Percentiles rank a stretch among this genome's conserved stretches.
Evolutionary conservation across 2,113 vertebrate genomes (phyloP).

Genomic region (Conger conger): DNA sequence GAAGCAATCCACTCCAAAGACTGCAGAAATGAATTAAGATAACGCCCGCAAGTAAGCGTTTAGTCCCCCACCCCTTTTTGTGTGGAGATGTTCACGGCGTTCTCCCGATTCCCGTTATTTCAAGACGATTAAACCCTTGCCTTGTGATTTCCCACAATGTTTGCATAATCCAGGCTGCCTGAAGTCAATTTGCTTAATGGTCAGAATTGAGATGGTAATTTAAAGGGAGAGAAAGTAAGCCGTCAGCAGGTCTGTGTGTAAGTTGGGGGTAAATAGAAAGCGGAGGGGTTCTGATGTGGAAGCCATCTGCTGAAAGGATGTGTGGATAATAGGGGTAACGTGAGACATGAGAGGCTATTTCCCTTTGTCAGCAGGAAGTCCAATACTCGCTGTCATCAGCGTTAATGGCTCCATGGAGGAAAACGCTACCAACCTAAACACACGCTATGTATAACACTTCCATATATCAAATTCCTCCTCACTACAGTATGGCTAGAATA

Average conservation of each 20-base stretch:
- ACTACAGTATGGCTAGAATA: background rate
- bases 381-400: background rate
- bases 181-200: slow-evolving; percentile 9
- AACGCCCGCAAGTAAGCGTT: background rate
- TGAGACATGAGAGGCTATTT: background rate
- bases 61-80: too few relatives aligned
- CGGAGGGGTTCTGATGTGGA: background rate
- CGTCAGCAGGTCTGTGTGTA: background rate
- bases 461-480: background rate
- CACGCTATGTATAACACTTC: background rate
- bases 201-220: background rate
- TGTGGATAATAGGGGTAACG: background rate
- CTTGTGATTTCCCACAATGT: background rate
- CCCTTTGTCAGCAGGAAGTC: background rate
- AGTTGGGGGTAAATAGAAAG: background rate
- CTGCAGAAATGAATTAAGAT: background rate
- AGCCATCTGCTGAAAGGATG: background rate
- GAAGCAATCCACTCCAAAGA: background rate
- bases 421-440: background rate
- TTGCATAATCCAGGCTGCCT: background rate
- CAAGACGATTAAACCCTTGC: background rate
- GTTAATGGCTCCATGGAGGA: background rate
- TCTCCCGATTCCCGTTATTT: background rate
- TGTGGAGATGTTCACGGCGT: background rate
- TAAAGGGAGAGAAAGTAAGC: background rate